Percentiles rank a stretch among this genome's conserved stretches.
Evolutionary conservation across 2,888 invertebrate species (phyloP).

Genomic region (Nesidiocoris tenuis): DNA sequence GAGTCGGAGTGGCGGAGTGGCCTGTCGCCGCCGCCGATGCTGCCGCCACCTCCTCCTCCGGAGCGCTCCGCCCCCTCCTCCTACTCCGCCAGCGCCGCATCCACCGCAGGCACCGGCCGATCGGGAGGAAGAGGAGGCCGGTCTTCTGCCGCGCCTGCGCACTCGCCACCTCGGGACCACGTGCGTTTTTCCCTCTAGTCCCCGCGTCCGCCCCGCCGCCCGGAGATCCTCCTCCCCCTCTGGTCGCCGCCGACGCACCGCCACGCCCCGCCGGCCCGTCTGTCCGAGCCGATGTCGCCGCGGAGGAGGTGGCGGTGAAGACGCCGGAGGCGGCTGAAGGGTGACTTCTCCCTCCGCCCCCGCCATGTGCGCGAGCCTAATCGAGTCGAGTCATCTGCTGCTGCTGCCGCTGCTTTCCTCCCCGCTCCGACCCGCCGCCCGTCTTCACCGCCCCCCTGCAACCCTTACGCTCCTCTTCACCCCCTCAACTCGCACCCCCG

Average conservation of each 20-base stretch:
- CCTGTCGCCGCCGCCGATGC: slow-evolving; percentile 2
- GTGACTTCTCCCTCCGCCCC: neutral
- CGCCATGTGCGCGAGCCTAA: neutral
- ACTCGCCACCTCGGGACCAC: slow-evolving; percentile 18
- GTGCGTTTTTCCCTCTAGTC: slow-evolving; percentile 26
- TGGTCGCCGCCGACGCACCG: neutral
- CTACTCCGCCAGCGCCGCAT: neutral
- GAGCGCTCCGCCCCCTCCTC: neutral
- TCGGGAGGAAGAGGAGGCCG: neutral
- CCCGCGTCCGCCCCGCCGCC: slow-evolving; percentile 14
- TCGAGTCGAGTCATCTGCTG: neutral
- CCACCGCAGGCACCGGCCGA: neutral
- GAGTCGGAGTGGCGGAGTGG: neutral
- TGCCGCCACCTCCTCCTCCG: neutral
- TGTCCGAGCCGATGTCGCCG: neutral
- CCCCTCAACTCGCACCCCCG: neutral
- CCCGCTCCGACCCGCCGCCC: neutral
- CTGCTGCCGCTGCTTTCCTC: too few relatives aligned
- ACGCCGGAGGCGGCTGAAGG: neutral
- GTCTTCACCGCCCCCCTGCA: too few relatives aligned
- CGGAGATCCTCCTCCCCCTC: neutral
- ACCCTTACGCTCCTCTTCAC: too few relatives aligned
- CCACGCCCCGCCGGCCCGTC: neutral
- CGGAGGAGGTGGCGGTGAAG: neutral
- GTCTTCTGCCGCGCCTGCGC: slow-evolving; percentile 38